Percentiles rank a stretch among this genome's conserved stretches.
Conservation (phyloP, 2,113 vertebrate species). For the Tamias sibiricus region DNA sequence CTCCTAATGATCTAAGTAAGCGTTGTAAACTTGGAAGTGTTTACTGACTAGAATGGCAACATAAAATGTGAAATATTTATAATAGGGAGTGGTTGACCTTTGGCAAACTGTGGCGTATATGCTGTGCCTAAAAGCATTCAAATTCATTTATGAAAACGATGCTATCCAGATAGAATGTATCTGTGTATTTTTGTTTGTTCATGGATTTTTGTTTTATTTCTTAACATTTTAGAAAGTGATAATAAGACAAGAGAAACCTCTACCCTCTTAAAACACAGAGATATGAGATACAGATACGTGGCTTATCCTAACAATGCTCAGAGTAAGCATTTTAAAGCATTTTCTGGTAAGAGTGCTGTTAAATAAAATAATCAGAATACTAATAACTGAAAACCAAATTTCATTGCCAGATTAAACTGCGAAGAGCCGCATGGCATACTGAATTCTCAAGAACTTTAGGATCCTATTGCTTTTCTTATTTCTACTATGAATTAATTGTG, state of each 20-base stretch:
- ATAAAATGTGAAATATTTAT: conserved; percentile 2
- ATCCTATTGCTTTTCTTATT: neutral
- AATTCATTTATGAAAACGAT: neutral
- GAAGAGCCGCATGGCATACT: neutral
- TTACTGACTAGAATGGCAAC: neutral
- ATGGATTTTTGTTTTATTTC: conserved; percentile 35
- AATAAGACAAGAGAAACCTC: conserved; percentile 10
- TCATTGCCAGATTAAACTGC: neutral
- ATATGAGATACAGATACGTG: neutral
- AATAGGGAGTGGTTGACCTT: neutral
- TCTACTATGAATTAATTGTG: conserved; percentile 27
- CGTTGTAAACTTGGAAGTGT: conserved; percentile 1
- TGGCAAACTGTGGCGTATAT: neutral
- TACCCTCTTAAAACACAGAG: neutral
- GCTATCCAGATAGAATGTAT: neutral
- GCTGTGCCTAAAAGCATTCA: neutral
- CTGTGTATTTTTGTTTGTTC: neutral
- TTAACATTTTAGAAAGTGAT: conserved; percentile 31
- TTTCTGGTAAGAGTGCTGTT: conserved; percentile 16
- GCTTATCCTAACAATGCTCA: neutral
- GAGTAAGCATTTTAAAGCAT: conserved; percentile 31
- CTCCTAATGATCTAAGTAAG: neutral
- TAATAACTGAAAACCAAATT: conserved; percentile 30
- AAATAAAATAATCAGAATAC: conserved; percentile 45
- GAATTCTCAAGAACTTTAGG: conserved; percentile 2